Evolutionary conservation across 2,797 vertebrate species (phyloP), one percentile per base, ranked within the genome.

Genomic region (Pseudochromis fuscus): DNA sequence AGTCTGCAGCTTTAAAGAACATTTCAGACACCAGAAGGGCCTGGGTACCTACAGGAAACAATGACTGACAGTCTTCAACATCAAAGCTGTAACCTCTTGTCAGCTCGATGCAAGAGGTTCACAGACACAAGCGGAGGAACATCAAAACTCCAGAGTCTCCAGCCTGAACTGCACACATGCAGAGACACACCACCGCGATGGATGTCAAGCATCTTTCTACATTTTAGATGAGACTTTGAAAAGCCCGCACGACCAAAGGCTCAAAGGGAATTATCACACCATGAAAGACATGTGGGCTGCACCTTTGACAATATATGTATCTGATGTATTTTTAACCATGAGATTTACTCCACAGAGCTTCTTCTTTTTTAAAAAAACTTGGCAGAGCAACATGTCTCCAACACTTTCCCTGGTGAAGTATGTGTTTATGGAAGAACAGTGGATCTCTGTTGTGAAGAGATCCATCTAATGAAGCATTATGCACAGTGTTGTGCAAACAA

Each of bases 211-310:
- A 61, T 59, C 78, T 45, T 38, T 75, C 46, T 79, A 59, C 70
- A 86, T 92, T 89, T 85, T 69, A 77, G 51, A 87, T 81, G 65
- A 85, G 80, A 51, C 78, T 83, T 80, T 76, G 62, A 84, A 63
- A 48, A 64, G 48, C 59, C 66, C 16, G 60, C 27, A 68, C 62
- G 87, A 83, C 85, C 67, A 75, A 53, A 77, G 13, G 23, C 73
- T 89, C 79, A 88, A 85, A 88, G 61, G 30, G 81, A 88, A 86
- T 89, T 61, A 80, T 19, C 35, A 62, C 63, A 75, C 45, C 67
- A 65, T 48, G 48, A 73, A 62, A 72, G 68, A 63, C 25, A 51
- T 19, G 7, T 33, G 44, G 51, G 56, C 52, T 62, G 30, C 62
- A 83, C 51, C 72, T 68, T 48, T 30, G 15, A 66, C 55, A 33